Evolutionary conservation across 2,113 vertebrate species (phyloP).

Genomic region (Gadus chalcogrammus): DNA sequence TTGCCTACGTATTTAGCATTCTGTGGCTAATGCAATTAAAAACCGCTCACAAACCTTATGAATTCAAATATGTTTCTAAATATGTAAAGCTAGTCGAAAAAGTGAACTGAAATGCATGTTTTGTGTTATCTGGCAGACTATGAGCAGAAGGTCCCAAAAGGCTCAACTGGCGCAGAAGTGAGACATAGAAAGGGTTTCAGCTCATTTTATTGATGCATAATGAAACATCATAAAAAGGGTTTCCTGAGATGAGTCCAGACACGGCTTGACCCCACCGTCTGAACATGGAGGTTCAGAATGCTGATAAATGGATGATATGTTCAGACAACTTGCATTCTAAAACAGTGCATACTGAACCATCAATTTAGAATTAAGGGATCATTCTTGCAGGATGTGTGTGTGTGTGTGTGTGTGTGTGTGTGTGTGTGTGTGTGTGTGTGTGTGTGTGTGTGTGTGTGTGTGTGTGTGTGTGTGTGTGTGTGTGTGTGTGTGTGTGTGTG

Average conservation of each 20-base stretch:
- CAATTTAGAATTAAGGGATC: conserved; percentile 7
- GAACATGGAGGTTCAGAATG: conserved; percentile 19
- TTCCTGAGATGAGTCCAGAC: conserved; percentile 18
- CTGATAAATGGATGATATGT: conserved; percentile 24
- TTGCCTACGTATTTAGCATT: no score
- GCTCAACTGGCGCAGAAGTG: neutral
- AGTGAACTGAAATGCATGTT: neutral
- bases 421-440: neutral
- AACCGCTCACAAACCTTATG: no score
- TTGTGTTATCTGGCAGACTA: neutral
- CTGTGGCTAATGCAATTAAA: no score
- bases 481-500: neutral
- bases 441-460: neutral
- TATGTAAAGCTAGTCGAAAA: no score
- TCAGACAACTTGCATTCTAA: conserved; percentile 4
- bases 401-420: neutral
- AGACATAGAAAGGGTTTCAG: neutral
- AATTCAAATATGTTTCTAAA: no score
- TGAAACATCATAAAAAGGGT: neutral
- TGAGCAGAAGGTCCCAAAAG: no score
- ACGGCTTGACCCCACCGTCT: conserved; percentile 9
- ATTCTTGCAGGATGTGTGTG: neutral
- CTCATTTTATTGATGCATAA: conserved; percentile 11
- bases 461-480: neutral
- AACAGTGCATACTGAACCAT: neutral